A percentile compares a stretch with the other conserved stretches of the same genome.
Evolutionary conservation across 2,797 vertebrate species (phyloP).

Genomic region (Cynodonichthys magdalenae): DNA sequence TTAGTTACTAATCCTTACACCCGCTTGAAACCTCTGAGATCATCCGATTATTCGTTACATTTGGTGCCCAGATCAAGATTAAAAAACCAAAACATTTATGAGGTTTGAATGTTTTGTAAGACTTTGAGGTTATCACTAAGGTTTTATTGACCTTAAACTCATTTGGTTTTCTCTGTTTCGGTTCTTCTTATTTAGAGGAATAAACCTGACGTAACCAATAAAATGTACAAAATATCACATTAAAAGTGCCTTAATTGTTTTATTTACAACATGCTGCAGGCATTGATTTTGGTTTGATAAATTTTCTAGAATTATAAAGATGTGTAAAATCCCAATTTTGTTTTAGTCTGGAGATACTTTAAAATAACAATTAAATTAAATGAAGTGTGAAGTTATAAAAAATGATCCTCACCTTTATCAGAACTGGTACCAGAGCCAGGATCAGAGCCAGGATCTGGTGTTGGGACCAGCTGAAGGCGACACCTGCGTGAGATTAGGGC

Average conservation of each 20-base stretch:
- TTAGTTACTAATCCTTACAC: too few relatives aligned
- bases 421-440: too few relatives aligned
- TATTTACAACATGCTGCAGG: not conserved
- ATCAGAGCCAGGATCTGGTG: not conserved
- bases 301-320: not conserved
- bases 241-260: not conserved
- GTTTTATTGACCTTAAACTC: not conserved
- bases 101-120: not conserved
- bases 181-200: not conserved
- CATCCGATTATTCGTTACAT: too few relatives aligned
- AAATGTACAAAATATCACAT: too few relatives aligned
- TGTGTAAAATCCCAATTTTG: not conserved
- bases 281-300: too few relatives aligned
- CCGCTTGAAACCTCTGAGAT: too few relatives aligned
- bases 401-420: conserved; percentile 30
- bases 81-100: too few relatives aligned
- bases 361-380: too few relatives aligned
- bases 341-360: too few relatives aligned
- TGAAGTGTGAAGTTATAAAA: too few relatives aligned
- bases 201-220: not conserved
- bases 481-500: conserved; percentile 45
- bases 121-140: not conserved
- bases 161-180: not conserved
- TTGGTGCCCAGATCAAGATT: too few relatives aligned
- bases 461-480: accelerated